These are phyloP conservation scores for Pantherophis vulpinus DNA, from an alignment of 2,797 vertebrate species.

Conservation along the genomic window DNA sequence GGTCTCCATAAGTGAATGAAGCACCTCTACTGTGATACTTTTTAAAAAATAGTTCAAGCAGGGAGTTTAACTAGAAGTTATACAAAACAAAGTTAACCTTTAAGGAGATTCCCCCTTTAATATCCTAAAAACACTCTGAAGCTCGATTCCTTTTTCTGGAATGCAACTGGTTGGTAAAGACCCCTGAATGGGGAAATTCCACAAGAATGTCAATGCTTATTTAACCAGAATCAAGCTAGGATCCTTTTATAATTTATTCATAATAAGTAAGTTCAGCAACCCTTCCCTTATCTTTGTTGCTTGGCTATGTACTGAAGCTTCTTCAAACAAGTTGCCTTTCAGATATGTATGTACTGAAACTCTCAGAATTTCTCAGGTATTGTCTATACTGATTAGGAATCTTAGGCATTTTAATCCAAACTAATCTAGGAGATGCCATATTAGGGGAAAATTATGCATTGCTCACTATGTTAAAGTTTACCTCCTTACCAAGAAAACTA, in stretches of 20 bases:
- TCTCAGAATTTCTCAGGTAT: neutral
- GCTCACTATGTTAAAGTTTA: neutral
- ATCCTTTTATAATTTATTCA: conserved; percentile 14
- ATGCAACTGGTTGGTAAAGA: neutral
- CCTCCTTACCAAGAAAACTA: neutral
- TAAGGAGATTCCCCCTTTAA: neutral
- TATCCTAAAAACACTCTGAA: neutral
- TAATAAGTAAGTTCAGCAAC: neutral
- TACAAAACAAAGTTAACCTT: neutral
- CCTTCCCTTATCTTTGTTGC: neutral
- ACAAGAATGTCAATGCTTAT: neutral
- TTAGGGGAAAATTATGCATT: neutral
- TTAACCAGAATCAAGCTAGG: neutral
- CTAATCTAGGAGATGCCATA: too few relatives aligned
- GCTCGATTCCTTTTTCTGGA: neutral
- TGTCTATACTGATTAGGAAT: neutral
- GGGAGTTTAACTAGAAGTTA: neutral
- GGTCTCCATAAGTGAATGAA: neutral
- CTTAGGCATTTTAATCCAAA: neutral
- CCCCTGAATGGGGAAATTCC: neutral
- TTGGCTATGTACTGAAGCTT: neutral
- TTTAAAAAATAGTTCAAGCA: neutral
- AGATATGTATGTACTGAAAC: neutral
- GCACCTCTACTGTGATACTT: neutral
- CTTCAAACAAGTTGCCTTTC: neutral